Percentiles rank a stretch among this genome's conserved stretches.
Evolutionary conservation across 2,888 invertebrate species (phyloP).

Genomic region (Mycogona germanica): DNA sequence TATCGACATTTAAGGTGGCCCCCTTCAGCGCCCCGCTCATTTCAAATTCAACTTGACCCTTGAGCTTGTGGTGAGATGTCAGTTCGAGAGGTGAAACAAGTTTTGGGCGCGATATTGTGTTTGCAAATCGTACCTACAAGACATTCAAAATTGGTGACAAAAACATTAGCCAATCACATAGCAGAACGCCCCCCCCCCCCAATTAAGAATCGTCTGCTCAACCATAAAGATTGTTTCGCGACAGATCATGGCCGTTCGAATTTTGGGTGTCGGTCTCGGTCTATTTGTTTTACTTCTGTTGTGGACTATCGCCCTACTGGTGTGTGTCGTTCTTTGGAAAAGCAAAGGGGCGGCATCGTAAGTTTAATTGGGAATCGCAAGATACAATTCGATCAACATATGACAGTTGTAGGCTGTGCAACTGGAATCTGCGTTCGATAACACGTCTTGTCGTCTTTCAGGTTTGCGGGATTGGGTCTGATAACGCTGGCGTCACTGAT

Average conservation of each 20-base stretch:
- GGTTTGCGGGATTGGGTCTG: neutral
- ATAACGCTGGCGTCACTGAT: neutral
- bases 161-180: too few relatives aligned
- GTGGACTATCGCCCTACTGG: slow-evolving; percentile 5
- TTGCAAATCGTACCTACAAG: too few relatives aligned
- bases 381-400: neutral
- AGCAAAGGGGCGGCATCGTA: slow-evolving; percentile 11
- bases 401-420: neutral
- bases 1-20: too few relatives aligned
- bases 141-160: too few relatives aligned
- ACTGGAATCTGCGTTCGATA: neutral
- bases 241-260: slow-evolving; percentile 6
- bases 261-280: slow-evolving; percentile 12
- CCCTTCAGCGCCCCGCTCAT: too few relatives aligned
- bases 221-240: too few relatives aligned
- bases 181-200: too few relatives aligned
- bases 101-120: too few relatives aligned
- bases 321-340: slow-evolving; percentile 3
- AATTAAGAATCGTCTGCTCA: too few relatives aligned
- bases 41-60: too few relatives aligned
- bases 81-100: too few relatives aligned
- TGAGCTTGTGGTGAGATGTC: too few relatives aligned
- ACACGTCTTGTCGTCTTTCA: neutral
- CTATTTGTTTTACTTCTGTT: slow-evolving; percentile 4
- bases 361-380: neutral